These are phyloP conservation scores for Pollachius pollachius DNA, from an alignment of 2,113 vertebrate genomes.

Conservation along the genomic window DNA sequence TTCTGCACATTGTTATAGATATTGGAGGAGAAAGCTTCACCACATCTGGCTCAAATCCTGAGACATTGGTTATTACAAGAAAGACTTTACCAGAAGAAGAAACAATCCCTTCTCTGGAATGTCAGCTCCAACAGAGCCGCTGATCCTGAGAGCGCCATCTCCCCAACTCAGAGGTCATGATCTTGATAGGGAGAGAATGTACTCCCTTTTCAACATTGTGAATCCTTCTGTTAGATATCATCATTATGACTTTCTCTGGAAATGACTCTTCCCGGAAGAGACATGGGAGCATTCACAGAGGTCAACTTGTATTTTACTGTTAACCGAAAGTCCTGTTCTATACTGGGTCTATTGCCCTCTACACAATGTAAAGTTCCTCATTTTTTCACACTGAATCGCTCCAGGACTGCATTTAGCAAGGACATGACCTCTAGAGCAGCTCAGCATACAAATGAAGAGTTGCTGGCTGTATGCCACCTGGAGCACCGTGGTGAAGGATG, in stretches of 20 bases:
- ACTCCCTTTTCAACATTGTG: background rate
- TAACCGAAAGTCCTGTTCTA: background rate
- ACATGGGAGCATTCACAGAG: background rate
- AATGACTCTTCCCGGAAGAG: background rate
- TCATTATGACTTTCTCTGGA: background rate
- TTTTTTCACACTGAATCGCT: background rate
- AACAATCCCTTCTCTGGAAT: background rate
- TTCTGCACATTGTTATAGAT: too few relatives aligned
- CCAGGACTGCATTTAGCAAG: slow-evolving; percentile 1
- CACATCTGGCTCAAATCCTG: background rate
- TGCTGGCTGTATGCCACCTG: background rate
- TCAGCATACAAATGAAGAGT: background rate
- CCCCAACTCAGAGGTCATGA: background rate
- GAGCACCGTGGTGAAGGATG: background rate
- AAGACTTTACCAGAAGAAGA: background rate
- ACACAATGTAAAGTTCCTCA: background rate
- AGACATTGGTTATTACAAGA: background rate
- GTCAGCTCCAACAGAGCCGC: background rate
- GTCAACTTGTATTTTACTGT: background rate
- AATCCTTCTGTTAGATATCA: slow-evolving; percentile 1
- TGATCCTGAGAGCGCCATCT: background rate
- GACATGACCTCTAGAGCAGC: background rate
- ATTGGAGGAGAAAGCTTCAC: background rate
- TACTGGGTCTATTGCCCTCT: background rate
- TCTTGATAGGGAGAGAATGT: background rate